Evolutionary conservation across 2,797 vertebrate species (phyloP), one percentile per base, ranked within the genome.

Genomic region (Cyprinodon diabolis): DNA sequence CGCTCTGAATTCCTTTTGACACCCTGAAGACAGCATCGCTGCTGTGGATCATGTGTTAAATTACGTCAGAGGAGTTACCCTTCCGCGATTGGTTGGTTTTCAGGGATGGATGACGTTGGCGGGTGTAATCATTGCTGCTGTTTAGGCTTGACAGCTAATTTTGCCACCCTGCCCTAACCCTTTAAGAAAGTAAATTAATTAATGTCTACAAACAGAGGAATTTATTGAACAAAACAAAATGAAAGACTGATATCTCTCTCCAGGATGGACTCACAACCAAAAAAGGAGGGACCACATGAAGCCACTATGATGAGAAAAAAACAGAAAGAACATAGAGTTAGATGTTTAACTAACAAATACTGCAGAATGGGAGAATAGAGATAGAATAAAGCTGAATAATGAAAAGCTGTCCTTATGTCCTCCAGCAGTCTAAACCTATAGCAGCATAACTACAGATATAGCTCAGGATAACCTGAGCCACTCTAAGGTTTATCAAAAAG

Each of bases 81-180:
- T 48, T 1, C 72, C 2, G 1, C 75, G 72, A 88, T 80, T 86
- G 84, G 86, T 8, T 30, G 77, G 74, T 69, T 86, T n/a, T 9
- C 19, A 68, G 76, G 52, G 67, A 71, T 67, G 48, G 60, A 80
- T 70, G 79, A 84, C 81, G 84, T 75, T 77, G 74, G 69, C 35
- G 72, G 55, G 23, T 71, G 72, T 84, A 83, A 65, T 75, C 71
- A 78, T 70, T 71, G 68, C 63, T 74, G 23, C 43, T 67, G 35
- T 49, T 66, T 60, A 8, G 43, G 23, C 25, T 74, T 52, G 54
- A 21, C 3, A 56, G 23, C 49, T 35, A 30, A 68, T 11, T 69
- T 74, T 81, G 80, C 81, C 76, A 77, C 79, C 76, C 40, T 47
- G 76, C 79, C 76, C 45, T 47, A 68, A 73, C 49, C 65, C 17